These are phyloP conservation scores for Anableps anableps DNA, from an alignment of 2,797 vertebrate species.

Conservation along the genomic window DNA sequence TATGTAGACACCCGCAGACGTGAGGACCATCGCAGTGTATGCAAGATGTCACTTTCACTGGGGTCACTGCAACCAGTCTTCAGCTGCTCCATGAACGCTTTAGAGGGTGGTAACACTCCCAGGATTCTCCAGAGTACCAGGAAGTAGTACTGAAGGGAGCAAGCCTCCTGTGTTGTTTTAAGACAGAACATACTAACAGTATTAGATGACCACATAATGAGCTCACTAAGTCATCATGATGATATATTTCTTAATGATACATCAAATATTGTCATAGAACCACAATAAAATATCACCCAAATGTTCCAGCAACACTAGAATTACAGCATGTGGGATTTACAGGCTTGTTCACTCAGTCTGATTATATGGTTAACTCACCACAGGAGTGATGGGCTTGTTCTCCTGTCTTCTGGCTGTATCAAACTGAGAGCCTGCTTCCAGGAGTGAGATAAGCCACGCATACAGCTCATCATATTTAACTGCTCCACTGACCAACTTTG, in stretches of 20 bases:
- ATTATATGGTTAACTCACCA: conserved; percentile 82
- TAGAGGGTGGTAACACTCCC: conserved; percentile 93
- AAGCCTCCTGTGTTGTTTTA: conserved; percentile 88
- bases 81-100: conserved; percentile 91
- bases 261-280: not conserved
- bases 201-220: not conserved
- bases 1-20: conserved; percentile 90
- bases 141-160: conserved; percentile 97
- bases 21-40: conserved; percentile 96
- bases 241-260: not conserved
- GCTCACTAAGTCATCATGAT: not conserved
- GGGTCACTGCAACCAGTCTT: conserved; percentile 87
- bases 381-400: conserved; percentile 88
- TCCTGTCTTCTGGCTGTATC: conserved; percentile 93
- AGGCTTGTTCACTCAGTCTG: not conserved
- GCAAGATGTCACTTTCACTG: conserved; percentile 94
- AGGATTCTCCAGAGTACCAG: conserved; percentile 95
- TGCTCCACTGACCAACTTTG: conserved; percentile 89
- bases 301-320: not conserved
- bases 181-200: not conserved
- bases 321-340: not conserved
- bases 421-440: conserved; percentile 94
- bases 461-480: conserved; percentile 94
- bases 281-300: not conserved
- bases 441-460: conserved; percentile 85